Conservation (phyloP, 2,888 invertebrate species). For the Pheosia tremula region DNA sequence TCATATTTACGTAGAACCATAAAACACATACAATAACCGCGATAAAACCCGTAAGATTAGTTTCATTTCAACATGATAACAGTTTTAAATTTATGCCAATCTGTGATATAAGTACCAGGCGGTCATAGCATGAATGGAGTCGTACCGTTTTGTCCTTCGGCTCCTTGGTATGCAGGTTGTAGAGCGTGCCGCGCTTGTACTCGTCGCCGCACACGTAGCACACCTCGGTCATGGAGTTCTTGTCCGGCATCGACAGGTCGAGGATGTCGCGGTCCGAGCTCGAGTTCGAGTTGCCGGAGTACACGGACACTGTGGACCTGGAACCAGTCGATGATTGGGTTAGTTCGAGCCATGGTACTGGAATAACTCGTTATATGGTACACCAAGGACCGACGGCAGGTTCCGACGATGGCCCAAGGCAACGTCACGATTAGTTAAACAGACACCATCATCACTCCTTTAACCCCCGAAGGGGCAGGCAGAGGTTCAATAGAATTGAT, state of each 20-base stretch:
- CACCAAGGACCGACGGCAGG: too few relatives aligned
- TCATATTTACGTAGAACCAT: too few relatives aligned
- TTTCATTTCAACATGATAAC: too few relatives aligned
- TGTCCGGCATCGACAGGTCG: constrained; percentile 96
- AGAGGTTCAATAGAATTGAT: too few relatives aligned
- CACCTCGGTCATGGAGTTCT: constrained; percentile 94
- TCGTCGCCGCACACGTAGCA: constrained; percentile 96
- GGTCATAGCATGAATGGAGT: neutral
- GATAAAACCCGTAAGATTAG: too few relatives aligned
- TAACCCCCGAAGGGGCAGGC: too few relatives aligned
- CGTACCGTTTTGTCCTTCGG: constrained; percentile 81
- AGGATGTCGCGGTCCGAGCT: constrained; percentile 92
- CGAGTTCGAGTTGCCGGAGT: constrained; percentile 80
- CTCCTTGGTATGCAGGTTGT: constrained; percentile 87
- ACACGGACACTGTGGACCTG: constrained; percentile 80
- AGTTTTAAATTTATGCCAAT: too few relatives aligned
- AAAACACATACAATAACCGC: too few relatives aligned
- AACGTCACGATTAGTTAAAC: too few relatives aligned
- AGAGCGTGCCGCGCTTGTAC: constrained; percentile 91
- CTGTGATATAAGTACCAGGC: neutral
- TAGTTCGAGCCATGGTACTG: neutral
- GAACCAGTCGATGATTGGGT: constrained; percentile 20
- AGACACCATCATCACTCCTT: too few relatives aligned
- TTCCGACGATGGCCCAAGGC: too few relatives aligned
- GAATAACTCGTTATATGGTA: neutral